phyloP scores from a whole-genome alignment of 2,888 invertebrate genomes.

The Caenorhabditis sp. region DNA sequence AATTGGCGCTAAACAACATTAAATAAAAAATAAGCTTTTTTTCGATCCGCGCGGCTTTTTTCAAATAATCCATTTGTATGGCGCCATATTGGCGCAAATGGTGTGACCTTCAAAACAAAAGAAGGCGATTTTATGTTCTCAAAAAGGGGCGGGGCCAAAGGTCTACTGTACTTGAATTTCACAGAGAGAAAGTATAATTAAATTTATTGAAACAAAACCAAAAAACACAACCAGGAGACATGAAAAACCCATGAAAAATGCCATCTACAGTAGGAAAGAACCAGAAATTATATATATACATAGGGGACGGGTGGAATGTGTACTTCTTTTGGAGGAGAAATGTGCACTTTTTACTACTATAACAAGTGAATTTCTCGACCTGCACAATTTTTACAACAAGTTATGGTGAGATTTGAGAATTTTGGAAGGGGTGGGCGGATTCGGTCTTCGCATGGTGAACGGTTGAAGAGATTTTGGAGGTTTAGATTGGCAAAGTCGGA shows the following conservation, averaged over 20 bases:
- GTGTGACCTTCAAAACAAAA: constrained; percentile 9
- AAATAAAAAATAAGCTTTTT: no score
- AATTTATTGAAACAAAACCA: no score
- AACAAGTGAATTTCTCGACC: constrained; percentile 53
- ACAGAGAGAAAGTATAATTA: no score
- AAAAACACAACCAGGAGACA: no score
- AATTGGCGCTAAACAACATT: no score
- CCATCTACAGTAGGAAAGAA: no score
- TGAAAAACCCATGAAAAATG: no score
- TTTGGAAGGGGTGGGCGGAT: constrained; percentile 31
- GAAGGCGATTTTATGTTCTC: constrained; percentile 2
- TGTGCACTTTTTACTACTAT: neutral
- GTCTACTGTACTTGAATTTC: neutral
- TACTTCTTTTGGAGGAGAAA: neutral
- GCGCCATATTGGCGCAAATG: constrained; percentile 37
- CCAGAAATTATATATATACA: no score
- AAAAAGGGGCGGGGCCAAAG: neutral
- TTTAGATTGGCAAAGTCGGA: constrained; percentile 20
- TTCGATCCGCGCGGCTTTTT: no score
- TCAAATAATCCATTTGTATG: neutral
- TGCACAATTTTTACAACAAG: constrained; percentile 58
- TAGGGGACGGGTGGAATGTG: no score
- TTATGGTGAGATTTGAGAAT: constrained; percentile 54
- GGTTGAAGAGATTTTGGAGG: constrained; percentile 39
- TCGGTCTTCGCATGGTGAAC: constrained; percentile 55